Conservation (phyloP, 1,140 invertebrate species). For the Ooceraea biroi region DNA sequence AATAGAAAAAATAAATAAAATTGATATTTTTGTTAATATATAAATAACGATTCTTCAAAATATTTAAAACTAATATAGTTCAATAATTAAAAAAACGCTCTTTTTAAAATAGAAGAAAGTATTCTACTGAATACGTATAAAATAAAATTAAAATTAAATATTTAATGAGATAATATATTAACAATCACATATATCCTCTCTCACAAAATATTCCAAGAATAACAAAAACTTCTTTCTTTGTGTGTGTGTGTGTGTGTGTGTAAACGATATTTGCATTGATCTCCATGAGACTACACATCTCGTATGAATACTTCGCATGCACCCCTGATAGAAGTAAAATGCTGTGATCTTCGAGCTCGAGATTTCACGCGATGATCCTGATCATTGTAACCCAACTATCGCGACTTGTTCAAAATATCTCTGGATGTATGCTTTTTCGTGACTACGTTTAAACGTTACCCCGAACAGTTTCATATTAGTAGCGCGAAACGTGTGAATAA, state of each 20-base stretch:
- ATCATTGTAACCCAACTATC: slow-evolving; percentile 70
- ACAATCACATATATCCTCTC: not conserved
- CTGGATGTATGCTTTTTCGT: slow-evolving; percentile 76
- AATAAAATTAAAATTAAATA: slow-evolving; percentile 37
- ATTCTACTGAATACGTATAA: not conserved
- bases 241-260: too few species aligned
- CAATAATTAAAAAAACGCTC: not conserved
- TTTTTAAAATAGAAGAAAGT: not conserved
- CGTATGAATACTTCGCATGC: not conserved
- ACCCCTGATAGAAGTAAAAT: not conserved
- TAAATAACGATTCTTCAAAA: not conserved
- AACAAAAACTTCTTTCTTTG: not conserved
- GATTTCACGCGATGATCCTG: slow-evolving; percentile 58
- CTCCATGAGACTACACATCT: not conserved
- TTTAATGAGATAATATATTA: not conserved
- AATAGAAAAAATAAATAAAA: slow-evolving; percentile 7
- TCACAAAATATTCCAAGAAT: slow-evolving; percentile 21
- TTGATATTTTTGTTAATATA: not conserved
- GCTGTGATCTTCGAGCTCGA: slow-evolving; percentile 62
- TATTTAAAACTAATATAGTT: not conserved
- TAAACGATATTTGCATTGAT: slow-evolving; percentile 45
- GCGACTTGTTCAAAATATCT: slow-evolving; percentile 80
- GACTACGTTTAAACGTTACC: slow-evolving; percentile 60
- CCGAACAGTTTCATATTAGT: slow-evolving; percentile 71
- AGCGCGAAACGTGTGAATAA: slow-evolving; percentile 74